phyloP scores from a whole-genome alignment of 2,113 vertebrate species.

The Corythoichthys intestinalis region DNA sequence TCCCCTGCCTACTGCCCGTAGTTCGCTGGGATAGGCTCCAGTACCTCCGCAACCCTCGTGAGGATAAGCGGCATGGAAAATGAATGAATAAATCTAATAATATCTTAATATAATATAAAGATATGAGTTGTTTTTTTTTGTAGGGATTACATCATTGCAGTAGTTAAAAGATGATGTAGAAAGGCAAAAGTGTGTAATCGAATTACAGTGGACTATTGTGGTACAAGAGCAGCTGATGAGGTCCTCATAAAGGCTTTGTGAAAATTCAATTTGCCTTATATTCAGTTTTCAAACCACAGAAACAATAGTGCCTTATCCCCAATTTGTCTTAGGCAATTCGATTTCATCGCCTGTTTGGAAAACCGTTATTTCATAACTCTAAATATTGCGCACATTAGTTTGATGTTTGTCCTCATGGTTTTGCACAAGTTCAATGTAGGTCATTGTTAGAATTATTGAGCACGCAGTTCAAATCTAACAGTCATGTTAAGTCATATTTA shows the following conservation, averaged over 20 bases:
- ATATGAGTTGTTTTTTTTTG: not conserved
- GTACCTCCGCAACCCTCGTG: too few relatives aligned
- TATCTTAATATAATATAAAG: too few relatives aligned
- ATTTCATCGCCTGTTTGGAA: not conserved
- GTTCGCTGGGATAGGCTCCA: too few relatives aligned
- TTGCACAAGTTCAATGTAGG: not conserved
- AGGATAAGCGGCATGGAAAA: too few relatives aligned
- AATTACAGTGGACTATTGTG: constrained; percentile 40
- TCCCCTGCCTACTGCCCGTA: too few relatives aligned
- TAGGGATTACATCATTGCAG: not conserved
- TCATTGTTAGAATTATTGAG: not conserved
- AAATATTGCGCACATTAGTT: not conserved
- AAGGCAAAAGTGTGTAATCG: constrained; percentile 48
- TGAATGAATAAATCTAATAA: too few relatives aligned
- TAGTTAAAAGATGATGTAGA: constrained; percentile 14
- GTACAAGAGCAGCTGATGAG: constrained; percentile 54
- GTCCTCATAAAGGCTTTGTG: constrained; percentile 34
- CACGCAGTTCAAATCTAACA: too few relatives aligned
- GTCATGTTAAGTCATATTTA: not conserved
- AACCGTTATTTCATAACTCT: too few relatives aligned
- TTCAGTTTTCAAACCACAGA: constrained; percentile 16
- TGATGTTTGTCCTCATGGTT: not conserved
- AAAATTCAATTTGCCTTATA: constrained; percentile 21
- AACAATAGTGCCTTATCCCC: not conserved
- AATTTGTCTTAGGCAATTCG: not conserved